Evolutionary conservation across 1,140 invertebrate species (phyloP), one percentile per base, ranked within the genome.

Genomic region (Olivierus martensii): DNA sequence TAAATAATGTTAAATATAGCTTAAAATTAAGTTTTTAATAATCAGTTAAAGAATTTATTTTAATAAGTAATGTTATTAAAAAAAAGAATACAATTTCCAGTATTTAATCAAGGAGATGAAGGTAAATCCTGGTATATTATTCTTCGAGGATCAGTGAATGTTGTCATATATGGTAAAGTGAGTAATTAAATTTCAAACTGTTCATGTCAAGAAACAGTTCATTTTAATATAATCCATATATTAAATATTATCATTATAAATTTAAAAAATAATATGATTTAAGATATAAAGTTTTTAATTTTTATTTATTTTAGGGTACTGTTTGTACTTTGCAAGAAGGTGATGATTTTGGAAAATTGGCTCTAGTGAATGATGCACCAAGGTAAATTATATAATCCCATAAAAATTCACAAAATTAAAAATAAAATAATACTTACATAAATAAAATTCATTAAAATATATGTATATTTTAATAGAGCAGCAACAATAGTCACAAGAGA

Each of bases 41-140:
- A 1, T 9, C 10, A 43, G 1, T 43, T 43, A 10, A 43, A 28
- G 45, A 39, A 2, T 14, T 1, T 12, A 3, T 43, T 14, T 43
- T n/a, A n/a, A n/a, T n/a, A n/a, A n/a, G n/a, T n/a, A n/a, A n/a
- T n/a, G n/a, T n/a, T n/a, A n/a, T n/a, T n/a, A n/a, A n/a, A n/a
- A n/a, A n/a, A n/a, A n/a, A n/a, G n/a, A n/a, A n/a, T n/a, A n/a
- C n/a, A n/a, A n/a, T n/a, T n/a, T 28, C 9, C 67, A 86, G 84
- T 90, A 62, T 91, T 91, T 67, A 84, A 85, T 65, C 87, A 90
- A 73, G 87, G 87, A 41, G 86, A 89, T 65, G 82, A 86, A 67
- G 87, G 86, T n/a, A 77, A 81, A 57, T 86, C 82, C 19, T 90
- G 87, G 87, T 90, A 87, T 70, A 85, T 90, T 39, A 80, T 90